A percentile compares a stretch with the other conserved stretches of the same genome.
Conservation (phyloP, 1,140 invertebrate species). For the Coelopa frigida region DNA sequence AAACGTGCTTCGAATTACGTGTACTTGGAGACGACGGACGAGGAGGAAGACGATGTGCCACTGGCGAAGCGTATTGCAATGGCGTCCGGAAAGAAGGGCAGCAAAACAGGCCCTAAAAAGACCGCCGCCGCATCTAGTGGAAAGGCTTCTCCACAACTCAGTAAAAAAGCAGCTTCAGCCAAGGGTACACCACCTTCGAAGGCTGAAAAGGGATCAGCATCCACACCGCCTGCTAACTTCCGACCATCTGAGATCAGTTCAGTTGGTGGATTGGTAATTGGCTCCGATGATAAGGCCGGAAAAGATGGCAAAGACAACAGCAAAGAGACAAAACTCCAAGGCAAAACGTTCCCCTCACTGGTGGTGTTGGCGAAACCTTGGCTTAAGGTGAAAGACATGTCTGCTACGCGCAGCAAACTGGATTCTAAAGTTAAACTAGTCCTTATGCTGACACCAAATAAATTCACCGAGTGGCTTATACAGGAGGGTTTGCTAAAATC, state of each 20-base stretch:
- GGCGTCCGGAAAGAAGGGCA: slow-evolving; percentile 28
- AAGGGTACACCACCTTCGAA: not conserved
- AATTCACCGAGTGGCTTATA: slow-evolving; percentile 83
- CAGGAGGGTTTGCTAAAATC: slow-evolving; percentile 71
- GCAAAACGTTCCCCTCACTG: slow-evolving; percentile 75
- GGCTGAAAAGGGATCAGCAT: slow-evolving; percentile 22
- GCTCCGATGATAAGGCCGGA: slow-evolving; percentile 50
- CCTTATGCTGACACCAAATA: slow-evolving; percentile 66
- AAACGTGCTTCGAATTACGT: slow-evolving; percentile 27
- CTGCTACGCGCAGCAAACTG: slow-evolving; percentile 50
- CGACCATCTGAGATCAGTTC: slow-evolving; percentile 59
- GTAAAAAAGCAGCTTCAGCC: not conserved
- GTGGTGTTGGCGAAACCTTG: slow-evolving; percentile 73
- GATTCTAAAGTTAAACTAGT: slow-evolving; percentile 72
- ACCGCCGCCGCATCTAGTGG: not conserved
- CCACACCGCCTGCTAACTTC: slow-evolving; percentile 30
- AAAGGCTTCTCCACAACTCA: not conserved
- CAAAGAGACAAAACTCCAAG: slow-evolving; percentile 62
- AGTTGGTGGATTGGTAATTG: slow-evolving; percentile 58
- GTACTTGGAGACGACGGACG: slow-evolving; percentile 39
- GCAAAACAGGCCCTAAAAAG: not conserved
- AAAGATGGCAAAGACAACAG: slow-evolving; percentile 51
- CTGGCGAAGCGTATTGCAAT: slow-evolving; percentile 39
- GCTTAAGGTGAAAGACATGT: slow-evolving; percentile 58
- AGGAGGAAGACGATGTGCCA: slow-evolving; percentile 42